These are phyloP conservation scores for Gortyna flavago DNA, from an alignment of 2,888 invertebrate species.

Conservation along the genomic window DNA sequence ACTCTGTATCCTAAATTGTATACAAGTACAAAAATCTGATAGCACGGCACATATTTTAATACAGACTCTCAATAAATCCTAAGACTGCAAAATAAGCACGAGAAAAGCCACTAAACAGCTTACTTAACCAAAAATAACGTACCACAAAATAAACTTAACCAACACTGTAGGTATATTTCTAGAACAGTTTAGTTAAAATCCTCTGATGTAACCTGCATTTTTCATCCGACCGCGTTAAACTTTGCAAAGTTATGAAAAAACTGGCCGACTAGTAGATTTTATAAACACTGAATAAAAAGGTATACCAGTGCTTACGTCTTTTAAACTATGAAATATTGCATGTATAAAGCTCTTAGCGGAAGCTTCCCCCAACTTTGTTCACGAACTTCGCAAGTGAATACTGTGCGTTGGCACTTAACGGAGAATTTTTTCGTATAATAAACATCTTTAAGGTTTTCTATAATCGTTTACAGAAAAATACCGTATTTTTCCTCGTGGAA, in stretches of 20 bases:
- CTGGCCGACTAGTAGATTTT: conserved; percentile 68
- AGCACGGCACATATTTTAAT: conserved; percentile 2
- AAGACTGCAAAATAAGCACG: conserved; percentile 23
- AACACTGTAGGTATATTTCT: conserved; percentile 13
- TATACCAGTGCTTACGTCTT: conserved; percentile 74
- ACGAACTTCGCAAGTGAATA: conserved; percentile 70
- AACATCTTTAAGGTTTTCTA: conserved; percentile 54
- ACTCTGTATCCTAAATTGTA: not conserved
- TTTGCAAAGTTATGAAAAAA: conserved; percentile 62
- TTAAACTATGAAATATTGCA: conserved; percentile 79
- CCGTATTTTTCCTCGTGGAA: not conserved
- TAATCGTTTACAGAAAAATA: conserved; percentile 38
- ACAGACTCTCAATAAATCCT: conserved; percentile 19
- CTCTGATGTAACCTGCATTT: conserved; percentile 39
- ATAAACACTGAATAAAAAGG: conserved; percentile 75
- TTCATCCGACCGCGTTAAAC: conserved; percentile 54
- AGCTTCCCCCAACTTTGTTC: conserved; percentile 71
- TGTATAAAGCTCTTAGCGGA: conserved; percentile 76
- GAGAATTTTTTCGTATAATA: conserved; percentile 59
- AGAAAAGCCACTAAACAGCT: conserved; percentile 9
- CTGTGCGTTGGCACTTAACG: conserved; percentile 72
- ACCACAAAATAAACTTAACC: conserved; percentile 27
- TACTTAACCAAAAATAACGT: conserved; percentile 32
- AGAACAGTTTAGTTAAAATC: conserved; percentile 44
- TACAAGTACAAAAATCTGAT: not conserved